Conservation (phyloP, 2,113 vertebrate genomes). For the Harpagus bidentatus region DNA sequence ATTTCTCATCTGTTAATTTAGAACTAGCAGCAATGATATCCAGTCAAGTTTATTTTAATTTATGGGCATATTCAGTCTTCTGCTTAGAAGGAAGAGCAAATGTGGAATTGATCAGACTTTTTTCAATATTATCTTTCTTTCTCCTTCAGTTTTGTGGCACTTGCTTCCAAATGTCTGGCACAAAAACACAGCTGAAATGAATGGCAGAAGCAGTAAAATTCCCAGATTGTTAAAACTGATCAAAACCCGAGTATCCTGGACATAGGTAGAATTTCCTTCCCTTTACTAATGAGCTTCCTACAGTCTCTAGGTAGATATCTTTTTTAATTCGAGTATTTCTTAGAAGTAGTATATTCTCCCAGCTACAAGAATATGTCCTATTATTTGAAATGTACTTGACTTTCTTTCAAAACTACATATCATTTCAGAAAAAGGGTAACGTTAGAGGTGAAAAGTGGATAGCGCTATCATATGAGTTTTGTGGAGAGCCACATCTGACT, state of each 20-base stretch:
- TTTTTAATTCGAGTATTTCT: not conserved
- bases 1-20: slow-evolving; percentile 53
- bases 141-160: not conserved
- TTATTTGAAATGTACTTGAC: not conserved
- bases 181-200: not conserved
- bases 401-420: not conserved
- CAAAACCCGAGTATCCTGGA: not conserved
- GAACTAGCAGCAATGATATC: not conserved
- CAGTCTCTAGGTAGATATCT: not conserved
- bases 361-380: not conserved
- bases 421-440: not conserved
- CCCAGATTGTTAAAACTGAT: not conserved
- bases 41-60: slow-evolving; percentile 42
- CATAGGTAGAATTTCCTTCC: not conserved
- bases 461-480: not conserved
- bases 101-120: not conserved
- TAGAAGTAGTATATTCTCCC: not conserved
- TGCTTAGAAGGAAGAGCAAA: not conserved
- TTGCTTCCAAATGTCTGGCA: not conserved
- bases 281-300: not conserved
- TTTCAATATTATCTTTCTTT: not conserved
- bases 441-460: not conserved
- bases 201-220: not conserved
- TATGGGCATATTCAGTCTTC: not conserved
- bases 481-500: not conserved